Base-by-base conservation (phyloP, 2,888 invertebrate species). In the Amiota minor region DNA sequence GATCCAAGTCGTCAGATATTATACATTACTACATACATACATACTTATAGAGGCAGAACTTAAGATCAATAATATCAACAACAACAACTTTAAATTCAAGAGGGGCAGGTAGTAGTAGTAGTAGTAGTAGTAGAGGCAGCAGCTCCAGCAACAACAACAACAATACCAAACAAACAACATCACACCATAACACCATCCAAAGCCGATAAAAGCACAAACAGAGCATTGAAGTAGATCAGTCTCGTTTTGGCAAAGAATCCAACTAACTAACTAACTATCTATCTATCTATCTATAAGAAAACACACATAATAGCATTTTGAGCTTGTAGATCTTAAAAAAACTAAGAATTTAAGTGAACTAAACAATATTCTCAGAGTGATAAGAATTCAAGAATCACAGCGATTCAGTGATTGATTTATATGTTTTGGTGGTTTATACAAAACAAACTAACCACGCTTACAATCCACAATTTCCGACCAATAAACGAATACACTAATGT, bases 121-220 rank as follows among this genome's bases (percentile, higher is more conserved):
- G 35, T 6, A 35, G 35, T 23, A 23, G 23, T 3, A 23, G 2
- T 3, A 23, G 23, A 1, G 3, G 23, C 23, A 23, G 23, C 23
- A 12, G 62, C 62, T 14, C 14, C 3, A 62, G 2, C 64, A 64
- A 16, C 16, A 46, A 18, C 18, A 64, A 45, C 45, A 45, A 12
- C 65, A 67, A 47, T 49, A 12, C 47, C 20, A 23, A 35, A n/a
- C 59, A 46, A 73, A 69, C 56, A 72, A 72, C 71, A 68, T 56
- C 70, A 76, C 68, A 69, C 56, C 72, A 72, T 70, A 68, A 59
- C 70, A 76, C 70, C 77, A 81, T 76, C 72, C 86, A 81, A 83
- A 88, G 77, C 78, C 86, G 84, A 89, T 89, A 89, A 85, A 89
- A 89, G 88, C 88, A 78, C 78, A 79, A 82, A 77, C 80, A 79